Base-by-base conservation (phyloP, 2,888 invertebrate species). In the Athrips mouffetella region DNA sequence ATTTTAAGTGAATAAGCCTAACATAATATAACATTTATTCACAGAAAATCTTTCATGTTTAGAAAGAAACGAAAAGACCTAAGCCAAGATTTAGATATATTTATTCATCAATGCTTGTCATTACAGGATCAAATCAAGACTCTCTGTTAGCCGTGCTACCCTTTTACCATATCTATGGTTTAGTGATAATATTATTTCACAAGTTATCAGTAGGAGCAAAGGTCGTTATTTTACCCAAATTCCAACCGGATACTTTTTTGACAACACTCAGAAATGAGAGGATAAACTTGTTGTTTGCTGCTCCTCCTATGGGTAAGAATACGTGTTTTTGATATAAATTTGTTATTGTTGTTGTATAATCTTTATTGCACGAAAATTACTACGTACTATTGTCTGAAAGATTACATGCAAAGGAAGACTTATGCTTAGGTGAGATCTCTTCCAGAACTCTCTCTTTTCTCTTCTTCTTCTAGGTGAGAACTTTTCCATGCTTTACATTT, bases 91-190 rank as follows among this genome's bases (percentile, higher is more conserved):
- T n/a, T n/a, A n/a, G n/a, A n/a, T n/a, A n/a, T n/a, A 42, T 5
- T 11, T 29, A 13, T n/a, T n/a, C n/a, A n/a, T n/a, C n/a, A n/a
- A n/a, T n/a, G n/a, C n/a, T n/a, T n/a, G n/a, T 20, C 33, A 1
- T 64, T 80, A 58, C 73, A 89, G 90, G 70, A 18, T 65, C 60
- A 3, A 65, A 77, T 51, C 93, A 93, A 70, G 92, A 92, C 46
- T 74, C 90, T 0, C 49, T 89, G 11, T 80, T 94, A 2, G 90
- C 89, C 3, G 80, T 95, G 2, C 68, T 96, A 51, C 96, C 96
- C 2, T 91, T 94, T 67, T 96, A 92, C 68, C 96, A 96, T 67
- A 93, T 93, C 45, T 96, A 93, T 60, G 95, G 94, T 0, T 78
- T 93, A 45, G 81, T 89, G 0, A 76, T 91, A 1, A 67, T 90